A percentile compares a stretch with the other conserved stretches of the same genome.
Conservation (phyloP, 2,113 vertebrate species). For the Corythornis vintsioides region DNA sequence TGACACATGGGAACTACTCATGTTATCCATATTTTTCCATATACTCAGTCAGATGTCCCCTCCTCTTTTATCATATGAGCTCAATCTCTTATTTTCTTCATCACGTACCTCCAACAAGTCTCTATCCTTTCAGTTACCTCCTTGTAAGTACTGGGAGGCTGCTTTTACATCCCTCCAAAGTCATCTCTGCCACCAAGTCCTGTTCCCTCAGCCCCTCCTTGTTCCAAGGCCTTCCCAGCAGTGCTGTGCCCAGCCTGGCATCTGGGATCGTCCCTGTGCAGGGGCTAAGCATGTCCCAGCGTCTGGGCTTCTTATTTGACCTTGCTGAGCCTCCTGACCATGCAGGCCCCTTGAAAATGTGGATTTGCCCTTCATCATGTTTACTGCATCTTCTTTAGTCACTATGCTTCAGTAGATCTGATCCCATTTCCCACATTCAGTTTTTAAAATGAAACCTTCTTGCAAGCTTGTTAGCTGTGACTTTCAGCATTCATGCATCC, state of each 20-base stretch:
- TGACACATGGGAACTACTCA: too few species aligned
- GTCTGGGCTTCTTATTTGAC: not conserved
- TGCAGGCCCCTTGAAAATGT: not conserved
- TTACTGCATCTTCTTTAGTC: not conserved
- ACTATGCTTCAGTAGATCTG: not conserved
- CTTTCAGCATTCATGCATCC: not conserved
- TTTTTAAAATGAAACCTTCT: not conserved
- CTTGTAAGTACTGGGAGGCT: fast-evolving
- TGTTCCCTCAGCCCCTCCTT: not conserved
- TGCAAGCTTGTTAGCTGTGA: not conserved
- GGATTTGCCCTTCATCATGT: not conserved
- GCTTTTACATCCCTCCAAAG: not conserved
- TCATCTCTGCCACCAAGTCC: not conserved
- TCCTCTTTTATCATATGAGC: too few species aligned
- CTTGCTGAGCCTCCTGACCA: not conserved
- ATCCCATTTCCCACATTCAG: not conserved
- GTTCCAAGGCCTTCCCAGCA: not conserved
- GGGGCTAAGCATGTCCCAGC: not conserved
- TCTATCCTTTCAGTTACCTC: not conserved
- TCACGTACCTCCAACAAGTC: too few species aligned
- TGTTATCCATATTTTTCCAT: too few species aligned
- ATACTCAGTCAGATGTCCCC: too few species aligned
- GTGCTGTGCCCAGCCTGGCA: not conserved
- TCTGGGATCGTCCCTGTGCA: not conserved
- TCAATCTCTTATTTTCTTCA: too few species aligned